Percentiles rank a stretch among this genome's conserved stretches.
Conservation (phyloP, 2,113 vertebrate genomes). For the Microtus montanus region DNA sequence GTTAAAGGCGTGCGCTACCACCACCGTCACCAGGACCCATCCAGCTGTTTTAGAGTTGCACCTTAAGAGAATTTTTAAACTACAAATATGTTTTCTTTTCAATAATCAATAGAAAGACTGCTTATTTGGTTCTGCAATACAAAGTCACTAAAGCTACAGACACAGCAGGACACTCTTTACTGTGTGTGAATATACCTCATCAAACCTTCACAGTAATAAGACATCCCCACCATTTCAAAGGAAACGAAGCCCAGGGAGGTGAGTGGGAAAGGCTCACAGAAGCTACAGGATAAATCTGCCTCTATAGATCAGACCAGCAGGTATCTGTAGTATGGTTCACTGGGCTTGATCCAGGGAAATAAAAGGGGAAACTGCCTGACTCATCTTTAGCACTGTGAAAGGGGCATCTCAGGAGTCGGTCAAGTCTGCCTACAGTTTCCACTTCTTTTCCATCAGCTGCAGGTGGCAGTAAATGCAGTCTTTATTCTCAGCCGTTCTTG, state of each 20-base stretch:
- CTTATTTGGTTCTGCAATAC: neutral
- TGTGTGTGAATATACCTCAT: neutral
- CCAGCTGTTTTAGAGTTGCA: neutral
- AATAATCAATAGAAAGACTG: neutral
- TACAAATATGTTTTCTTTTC: constrained; percentile 36
- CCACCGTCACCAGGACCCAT: neutral
- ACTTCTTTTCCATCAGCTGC: neutral
- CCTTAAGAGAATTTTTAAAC: neutral
- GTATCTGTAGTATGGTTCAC: neutral
- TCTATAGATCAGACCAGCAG: neutral
- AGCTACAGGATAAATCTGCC: neutral
- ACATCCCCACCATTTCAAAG: neutral
- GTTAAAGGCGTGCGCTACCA: neutral
- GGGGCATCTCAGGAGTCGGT: neutral
- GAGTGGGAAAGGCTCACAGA: neutral
- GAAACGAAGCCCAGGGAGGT: neutral
- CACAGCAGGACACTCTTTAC: neutral
- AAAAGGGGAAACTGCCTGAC: neutral
- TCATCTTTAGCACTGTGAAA: neutral
- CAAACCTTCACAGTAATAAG: neutral
- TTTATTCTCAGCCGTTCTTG: neutral
- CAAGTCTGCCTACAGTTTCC: neutral
- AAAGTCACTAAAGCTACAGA: neutral
- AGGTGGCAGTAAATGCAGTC: neutral
- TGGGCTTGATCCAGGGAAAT: neutral